Base-by-base conservation (phyloP, 2,888 invertebrate genomes). In the Cremastinae sp. region DNA sequence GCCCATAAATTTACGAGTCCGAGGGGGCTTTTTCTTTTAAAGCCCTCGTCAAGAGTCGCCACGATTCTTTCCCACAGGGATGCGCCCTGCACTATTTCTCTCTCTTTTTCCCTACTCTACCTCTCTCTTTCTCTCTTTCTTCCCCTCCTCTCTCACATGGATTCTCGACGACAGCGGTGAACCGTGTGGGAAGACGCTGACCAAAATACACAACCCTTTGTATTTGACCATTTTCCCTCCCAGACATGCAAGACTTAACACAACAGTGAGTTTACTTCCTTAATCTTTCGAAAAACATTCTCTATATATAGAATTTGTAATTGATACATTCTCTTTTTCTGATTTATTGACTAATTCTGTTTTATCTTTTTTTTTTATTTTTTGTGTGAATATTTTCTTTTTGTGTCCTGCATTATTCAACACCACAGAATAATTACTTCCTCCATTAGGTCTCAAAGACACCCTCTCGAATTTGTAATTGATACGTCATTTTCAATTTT, bases 111-210 rank as follows among this genome's bases (percentile, higher is more conserved):
- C 37, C 59, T 28, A 39, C 20, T 39, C 58, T 5, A 2, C 28
- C 28, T 5, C 28, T 5, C 28, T 28, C 51, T n/a, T 22, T 2
- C 22, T 51, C 20, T 51, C 5, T 49, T 20, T 18, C 20, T n/a
- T n/a, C n/a, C n/a, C n/a, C n/a, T 37, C 10, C 53, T 7, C 45
- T 41, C 51, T 55, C 8, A n/a, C 14, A 35, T 41, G 16, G n/a
- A n/a, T 18, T 56, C 20, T 22, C 22, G 64, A 72, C 73, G 62
- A 72, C 65, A 68, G 68, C 74, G 74, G 78, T 70, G 70, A 78
- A 79, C 68, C 75, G 78, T 78, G 78, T 78, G 78, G 78, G 75
- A 74, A 74, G 78, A 78, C 74, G 71, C 53, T 74, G 61, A 41
- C 10, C 59, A 64, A 51, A 55, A 35, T 16, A 39, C 56, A 16